Conservation (phyloP, 2,888 invertebrate genomes). For the Nomada hirtipes region DNA sequence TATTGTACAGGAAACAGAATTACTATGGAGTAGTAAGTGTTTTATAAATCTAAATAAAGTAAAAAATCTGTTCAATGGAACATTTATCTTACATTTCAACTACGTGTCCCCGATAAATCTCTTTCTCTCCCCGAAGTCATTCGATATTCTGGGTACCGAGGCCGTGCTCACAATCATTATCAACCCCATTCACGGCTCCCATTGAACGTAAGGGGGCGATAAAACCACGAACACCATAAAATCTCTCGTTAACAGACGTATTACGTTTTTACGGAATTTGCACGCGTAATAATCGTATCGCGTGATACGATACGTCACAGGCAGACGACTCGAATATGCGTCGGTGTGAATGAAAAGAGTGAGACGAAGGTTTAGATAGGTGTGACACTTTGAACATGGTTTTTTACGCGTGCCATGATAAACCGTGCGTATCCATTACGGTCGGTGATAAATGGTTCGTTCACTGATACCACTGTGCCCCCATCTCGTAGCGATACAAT, state of each 20-base stretch:
- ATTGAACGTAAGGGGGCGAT: background rate
- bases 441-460: conserved; percentile 51
- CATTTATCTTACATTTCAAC: no score
- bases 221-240: background rate
- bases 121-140: no score
- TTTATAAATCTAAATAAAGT: no score
- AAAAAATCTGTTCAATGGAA: no score
- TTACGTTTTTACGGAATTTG: conserved; percentile 1
- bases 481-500: conserved; percentile 65
- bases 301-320: conserved; percentile 29
- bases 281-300: background rate
- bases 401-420: conserved; percentile 39
- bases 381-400: conserved; percentile 53
- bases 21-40: no score
- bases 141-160: background rate
- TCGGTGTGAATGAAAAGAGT: conserved; percentile 15
- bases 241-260: background rate
- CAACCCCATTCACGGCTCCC: background rate
- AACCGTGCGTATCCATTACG: conserved; percentile 56
- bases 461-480: conserved; percentile 21
- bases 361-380: conserved; percentile 23
- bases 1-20: no score
- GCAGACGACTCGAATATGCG: conserved; percentile 35
- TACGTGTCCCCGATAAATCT: no score
- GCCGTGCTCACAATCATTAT: background rate